Conservation (phyloP, 2,888 invertebrate species). For the Mythimna lalbum region DNA sequence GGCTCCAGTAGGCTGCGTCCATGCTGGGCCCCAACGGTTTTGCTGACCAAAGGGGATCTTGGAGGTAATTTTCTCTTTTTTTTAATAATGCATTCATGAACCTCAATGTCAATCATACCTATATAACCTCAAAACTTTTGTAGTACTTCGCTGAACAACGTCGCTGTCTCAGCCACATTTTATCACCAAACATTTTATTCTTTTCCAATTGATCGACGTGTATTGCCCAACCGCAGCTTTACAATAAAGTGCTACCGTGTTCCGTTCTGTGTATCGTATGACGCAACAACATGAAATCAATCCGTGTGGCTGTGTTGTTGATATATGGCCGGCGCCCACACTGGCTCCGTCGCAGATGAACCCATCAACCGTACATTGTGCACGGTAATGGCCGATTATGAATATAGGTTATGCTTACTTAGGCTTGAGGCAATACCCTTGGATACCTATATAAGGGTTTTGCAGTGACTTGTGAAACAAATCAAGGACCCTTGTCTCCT, state of each 20-base stretch:
- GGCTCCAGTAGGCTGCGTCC: no score
- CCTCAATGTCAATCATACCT: background rate
- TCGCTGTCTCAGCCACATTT: slow-evolving; percentile 7
- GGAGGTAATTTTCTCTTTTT: background rate
- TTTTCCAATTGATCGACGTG: slow-evolving; percentile 25
- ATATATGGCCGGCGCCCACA: slow-evolving; percentile 81
- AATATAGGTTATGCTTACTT: slow-evolving; percentile 71
- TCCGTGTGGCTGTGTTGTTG: slow-evolving; percentile 62
- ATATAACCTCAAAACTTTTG: background rate
- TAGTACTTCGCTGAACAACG: slow-evolving; percentile 7
- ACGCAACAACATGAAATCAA: slow-evolving; percentile 70
- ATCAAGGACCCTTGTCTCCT: background rate
- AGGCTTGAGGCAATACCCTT: slow-evolving; percentile 44
- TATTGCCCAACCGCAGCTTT: slow-evolving; percentile 46
- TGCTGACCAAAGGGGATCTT: background rate
- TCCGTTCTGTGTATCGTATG: slow-evolving; percentile 65
- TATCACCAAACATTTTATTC: slow-evolving; percentile 35
- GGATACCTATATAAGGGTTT: slow-evolving; percentile 21
- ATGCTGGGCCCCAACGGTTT: no score
- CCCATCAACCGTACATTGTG: slow-evolving; percentile 68
- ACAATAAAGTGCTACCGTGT: slow-evolving; percentile 68
- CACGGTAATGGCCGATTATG: slow-evolving; percentile 72
- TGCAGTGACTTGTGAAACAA: slow-evolving; percentile 4
- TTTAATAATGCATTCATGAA: background rate
- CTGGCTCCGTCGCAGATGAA: slow-evolving; percentile 61